Evolutionary conservation across 2,797 vertebrate genomes (phyloP).

Genomic region (Urosaurus nigricauda): DNA sequence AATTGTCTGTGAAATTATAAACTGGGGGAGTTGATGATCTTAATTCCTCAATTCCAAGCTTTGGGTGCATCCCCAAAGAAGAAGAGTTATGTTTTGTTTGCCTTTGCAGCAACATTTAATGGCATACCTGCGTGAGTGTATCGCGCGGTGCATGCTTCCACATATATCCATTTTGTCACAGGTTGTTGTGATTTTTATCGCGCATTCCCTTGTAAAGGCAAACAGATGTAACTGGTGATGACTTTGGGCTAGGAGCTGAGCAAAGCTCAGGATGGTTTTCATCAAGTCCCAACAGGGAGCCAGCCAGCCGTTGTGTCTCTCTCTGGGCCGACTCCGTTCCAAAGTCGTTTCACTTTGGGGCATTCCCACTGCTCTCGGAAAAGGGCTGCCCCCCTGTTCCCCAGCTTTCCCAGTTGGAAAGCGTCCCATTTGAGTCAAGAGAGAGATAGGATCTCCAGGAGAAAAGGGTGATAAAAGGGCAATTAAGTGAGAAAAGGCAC

Average conservation of each 20-base stretch:
- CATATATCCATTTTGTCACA: background rate
- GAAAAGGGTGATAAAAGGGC: background rate
- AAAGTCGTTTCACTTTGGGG: background rate
- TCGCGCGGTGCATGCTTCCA: background rate
- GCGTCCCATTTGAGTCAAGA: background rate
- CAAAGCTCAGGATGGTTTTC: background rate
- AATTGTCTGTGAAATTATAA: background rate
- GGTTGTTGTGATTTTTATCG: background rate
- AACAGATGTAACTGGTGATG: background rate
- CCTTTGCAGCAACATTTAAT: background rate
- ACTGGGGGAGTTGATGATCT: background rate
- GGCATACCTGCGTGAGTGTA: background rate
- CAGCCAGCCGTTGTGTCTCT: background rate
- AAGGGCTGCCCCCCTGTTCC: background rate
- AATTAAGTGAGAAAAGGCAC: conserved; percentile 4
- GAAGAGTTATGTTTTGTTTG: background rate
- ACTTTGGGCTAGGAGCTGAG: background rate
- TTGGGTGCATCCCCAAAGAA: background rate
- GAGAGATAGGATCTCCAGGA: background rate
- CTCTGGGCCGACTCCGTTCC: background rate
- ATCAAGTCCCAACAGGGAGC: background rate
- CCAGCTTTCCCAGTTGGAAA: background rate
- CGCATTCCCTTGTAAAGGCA: background rate
- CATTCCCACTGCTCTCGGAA: background rate
- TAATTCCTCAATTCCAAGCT: background rate